These are phyloP conservation scores for Chelonoidis abingdonii DNA, from an alignment of 2,113 vertebrate species.

Conservation along the genomic window DNA sequence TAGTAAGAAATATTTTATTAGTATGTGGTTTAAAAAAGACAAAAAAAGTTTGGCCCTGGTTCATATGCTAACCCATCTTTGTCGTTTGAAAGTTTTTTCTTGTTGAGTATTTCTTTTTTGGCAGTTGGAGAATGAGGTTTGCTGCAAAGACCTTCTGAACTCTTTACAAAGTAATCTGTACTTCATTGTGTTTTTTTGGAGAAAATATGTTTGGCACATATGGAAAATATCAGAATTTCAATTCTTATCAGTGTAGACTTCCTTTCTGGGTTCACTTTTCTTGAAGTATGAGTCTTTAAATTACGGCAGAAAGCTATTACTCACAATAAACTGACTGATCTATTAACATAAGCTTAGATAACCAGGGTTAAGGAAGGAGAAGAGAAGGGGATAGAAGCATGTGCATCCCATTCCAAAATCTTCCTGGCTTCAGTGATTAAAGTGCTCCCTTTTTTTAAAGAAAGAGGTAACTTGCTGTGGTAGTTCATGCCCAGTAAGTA, in stretches of 20 bases:
- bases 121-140: conserved; percentile 31
- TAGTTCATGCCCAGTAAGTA: background rate
- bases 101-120: conserved; percentile 32
- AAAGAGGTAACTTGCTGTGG: background rate
- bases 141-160: conserved; percentile 55
- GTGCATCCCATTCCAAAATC: background rate
- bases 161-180: conserved; percentile 26
- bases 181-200: background rate
- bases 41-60: conserved; percentile 13
- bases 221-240: conserved; percentile 67
- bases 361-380: background rate
- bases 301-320: conserved; percentile 62
- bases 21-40: background rate
- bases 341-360: conserved; percentile 67
- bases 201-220: conserved; percentile 35
- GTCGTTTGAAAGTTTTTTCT: conserved; percentile 16
- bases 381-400: conserved; percentile 22
- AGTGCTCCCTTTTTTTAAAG: background rate
- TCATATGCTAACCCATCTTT: background rate
- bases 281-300: conserved; percentile 52
- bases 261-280: conserved; percentile 63
- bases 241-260: conserved; percentile 67
- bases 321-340: conserved; percentile 64
- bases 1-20: background rate
- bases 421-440: background rate